Base-by-base conservation (phyloP, 1,140 invertebrate species). In the Phymastichus coffea region DNA sequence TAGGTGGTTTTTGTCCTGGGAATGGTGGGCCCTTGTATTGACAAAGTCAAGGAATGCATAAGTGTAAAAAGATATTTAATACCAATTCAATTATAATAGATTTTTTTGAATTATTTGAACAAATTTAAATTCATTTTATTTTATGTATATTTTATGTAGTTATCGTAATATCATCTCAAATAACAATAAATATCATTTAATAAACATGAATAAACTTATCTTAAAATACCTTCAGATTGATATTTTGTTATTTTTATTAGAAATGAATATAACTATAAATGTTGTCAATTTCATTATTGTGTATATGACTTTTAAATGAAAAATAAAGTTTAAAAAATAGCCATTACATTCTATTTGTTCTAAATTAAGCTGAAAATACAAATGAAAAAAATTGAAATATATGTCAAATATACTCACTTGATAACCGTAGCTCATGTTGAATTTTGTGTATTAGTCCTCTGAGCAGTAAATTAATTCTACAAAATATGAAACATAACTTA, bases 1-100 rank as follows among this genome's bases (percentile, higher is more conserved):
- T 78, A 53, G 76, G 76, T 62, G 73, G 67, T 59, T 64, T 71
- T 67, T 68, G 70, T 70, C 71, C 73, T 43, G 70, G 69, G 54
- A 71, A 77, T 40, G 69, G 73, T 53, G 73, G 73, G 28, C 75
- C 76, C 76, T 79, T 77, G 43, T 47, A 8, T 51, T 22, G 23
- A 58, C 47, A 40, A 28, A 12, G 14, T 40, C 30, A 53, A 41
- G 10, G 23, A 43, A 14, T 41, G 37, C 14, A 49, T n/a, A 53
- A 54, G 51, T 54, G 35, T 37, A 54, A 49, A 61, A n/a, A n/a
- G n/a, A n/a, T n/a, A n/a, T n/a, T 6, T 33, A 8, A 33, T 8
- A 8, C 6, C 14, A 33, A 33, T 33, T 33, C 6, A 8, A 33
- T n/a, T n/a, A 15, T 52, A 62, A 54, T 35, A 44, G 53, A 19